Percentiles rank a stretch among this genome's conserved stretches.
Conservation (phyloP, 2,888 invertebrate species). For the Copidosoma aretas region DNA sequence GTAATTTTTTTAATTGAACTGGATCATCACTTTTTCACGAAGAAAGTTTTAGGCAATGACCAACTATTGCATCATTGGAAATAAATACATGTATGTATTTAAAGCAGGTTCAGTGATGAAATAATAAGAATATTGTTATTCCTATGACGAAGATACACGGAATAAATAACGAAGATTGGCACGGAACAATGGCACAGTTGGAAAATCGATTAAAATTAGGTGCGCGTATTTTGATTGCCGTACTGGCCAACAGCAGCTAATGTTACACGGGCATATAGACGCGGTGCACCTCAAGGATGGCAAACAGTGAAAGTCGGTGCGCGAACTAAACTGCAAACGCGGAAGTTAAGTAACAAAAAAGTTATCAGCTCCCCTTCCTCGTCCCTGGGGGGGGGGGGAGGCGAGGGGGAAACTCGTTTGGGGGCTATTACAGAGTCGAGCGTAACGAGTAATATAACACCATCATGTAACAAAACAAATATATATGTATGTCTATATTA, state of each 20-base stretch:
- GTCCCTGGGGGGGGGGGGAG: neutral
- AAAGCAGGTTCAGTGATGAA: too few species aligned
- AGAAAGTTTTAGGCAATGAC: too few species aligned
- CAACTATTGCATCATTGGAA: too few species aligned
- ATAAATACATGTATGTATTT: too few species aligned
- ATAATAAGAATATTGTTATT: constrained; percentile 14
- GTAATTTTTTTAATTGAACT: too few species aligned
- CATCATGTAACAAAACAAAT: neutral
- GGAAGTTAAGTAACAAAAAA: constrained; percentile 33
- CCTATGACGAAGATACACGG: too few species aligned
- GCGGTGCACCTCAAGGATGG: neutral
- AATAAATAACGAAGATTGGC: too few species aligned
- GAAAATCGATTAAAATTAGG: too few species aligned
- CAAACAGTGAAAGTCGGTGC: constrained; percentile 30
- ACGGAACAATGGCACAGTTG: too few species aligned
- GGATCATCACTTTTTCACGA: too few species aligned
- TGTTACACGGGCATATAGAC: neutral
- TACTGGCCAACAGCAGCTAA: neutral
- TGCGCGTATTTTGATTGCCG: too few species aligned
- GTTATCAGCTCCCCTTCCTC: neutral
- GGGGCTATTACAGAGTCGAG: neutral
- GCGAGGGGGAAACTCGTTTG: neutral
- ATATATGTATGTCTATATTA: too few species aligned
- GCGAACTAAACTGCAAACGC: neutral
- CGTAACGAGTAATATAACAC: neutral